Percentiles rank a stretch among this genome's conserved stretches.
These are phyloP conservation scores for Aphodius granarius DNA, from an alignment of 2,888 invertebrate genomes.

Conservation along the genomic window DNA sequence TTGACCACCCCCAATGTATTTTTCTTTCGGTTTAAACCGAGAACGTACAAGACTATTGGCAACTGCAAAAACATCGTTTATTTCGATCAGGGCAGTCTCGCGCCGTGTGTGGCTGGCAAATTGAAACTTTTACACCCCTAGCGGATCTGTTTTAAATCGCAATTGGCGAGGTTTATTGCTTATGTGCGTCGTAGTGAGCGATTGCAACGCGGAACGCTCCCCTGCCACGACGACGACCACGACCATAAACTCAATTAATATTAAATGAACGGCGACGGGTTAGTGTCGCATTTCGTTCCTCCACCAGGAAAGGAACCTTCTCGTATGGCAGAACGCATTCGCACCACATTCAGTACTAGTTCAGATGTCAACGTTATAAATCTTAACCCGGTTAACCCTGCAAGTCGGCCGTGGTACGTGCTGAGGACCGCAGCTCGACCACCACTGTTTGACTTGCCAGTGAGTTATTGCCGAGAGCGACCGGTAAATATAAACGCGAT, in stretches of 20 bases:
- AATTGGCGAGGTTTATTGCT: neutral
- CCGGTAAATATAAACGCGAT: slow-evolving; percentile 51
- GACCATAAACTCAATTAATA: slow-evolving; percentile 20
- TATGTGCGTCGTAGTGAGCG: neutral
- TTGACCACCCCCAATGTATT: too few relatives aligned
- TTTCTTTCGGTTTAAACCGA: too few relatives aligned
- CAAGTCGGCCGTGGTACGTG: slow-evolving; percentile 7
- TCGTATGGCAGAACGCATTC: slow-evolving; percentile 36
- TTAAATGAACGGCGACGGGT: slow-evolving; percentile 17
- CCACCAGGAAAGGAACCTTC: neutral
- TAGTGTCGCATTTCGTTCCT: slow-evolving; percentile 1
- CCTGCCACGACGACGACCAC: slow-evolving; percentile 1
- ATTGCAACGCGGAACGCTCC: neutral
- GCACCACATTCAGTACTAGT: slow-evolving; percentile 45
- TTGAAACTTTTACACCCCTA: neutral
- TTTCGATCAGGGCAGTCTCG: neutral
- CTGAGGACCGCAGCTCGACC: slow-evolving; percentile 37
- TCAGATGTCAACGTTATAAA: slow-evolving; percentile 50
- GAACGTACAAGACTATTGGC: too few relatives aligned
- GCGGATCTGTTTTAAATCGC: neutral
- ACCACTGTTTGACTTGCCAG: slow-evolving; percentile 47
- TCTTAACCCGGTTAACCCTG: slow-evolving; percentile 49
- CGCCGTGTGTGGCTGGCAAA: neutral
- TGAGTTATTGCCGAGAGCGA: slow-evolving; percentile 46
- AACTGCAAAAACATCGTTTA: neutral